Conservation (phyloP, 2,888 invertebrate genomes). For the Drosophila conformis region DNA sequence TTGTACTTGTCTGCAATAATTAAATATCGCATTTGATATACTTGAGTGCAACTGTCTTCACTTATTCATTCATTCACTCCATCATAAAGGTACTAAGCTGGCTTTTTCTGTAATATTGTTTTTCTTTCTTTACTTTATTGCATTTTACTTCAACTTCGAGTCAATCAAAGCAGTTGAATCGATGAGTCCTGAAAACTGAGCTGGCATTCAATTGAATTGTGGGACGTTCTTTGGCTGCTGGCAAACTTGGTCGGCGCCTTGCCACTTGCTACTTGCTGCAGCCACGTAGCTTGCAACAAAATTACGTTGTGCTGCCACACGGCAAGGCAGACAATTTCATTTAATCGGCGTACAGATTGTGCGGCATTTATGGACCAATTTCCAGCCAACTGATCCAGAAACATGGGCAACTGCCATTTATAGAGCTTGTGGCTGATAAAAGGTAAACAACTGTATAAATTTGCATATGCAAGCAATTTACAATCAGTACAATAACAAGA, state of each 20-base stretch:
- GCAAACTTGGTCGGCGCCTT: constrained; percentile 48
- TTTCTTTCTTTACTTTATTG: constrained; percentile 3
- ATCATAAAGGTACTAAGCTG: not conserved
- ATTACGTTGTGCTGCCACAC: constrained; percentile 26
- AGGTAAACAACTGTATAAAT: constrained; percentile 51
- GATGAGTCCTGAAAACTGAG: constrained; percentile 30
- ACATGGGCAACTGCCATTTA: constrained; percentile 28
- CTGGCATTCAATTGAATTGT: constrained; percentile 55
- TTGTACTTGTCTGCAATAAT: not conserved
- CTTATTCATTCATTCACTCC: not conserved
- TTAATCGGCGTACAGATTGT: constrained; percentile 37
- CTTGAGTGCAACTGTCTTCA: not conserved
- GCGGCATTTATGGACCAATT: constrained; percentile 54
- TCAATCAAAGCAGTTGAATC: constrained; percentile 35
- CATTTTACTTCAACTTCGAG: constrained; percentile 17
- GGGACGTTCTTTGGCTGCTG: constrained; percentile 19
- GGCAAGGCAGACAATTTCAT: constrained; percentile 29
- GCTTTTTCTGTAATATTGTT: constrained; percentile 87
- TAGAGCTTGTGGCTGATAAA: constrained; percentile 10
- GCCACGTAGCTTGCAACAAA: constrained; percentile 9
- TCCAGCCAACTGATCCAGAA: constrained; percentile 40
- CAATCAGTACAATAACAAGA: not conserved
- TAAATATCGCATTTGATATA: not conserved
- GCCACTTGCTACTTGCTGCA: constrained; percentile 13
- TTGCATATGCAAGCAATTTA: constrained; percentile 29